A percentile compares a stretch with the other conserved stretches of the same genome.
Conservation (phyloP, 2,113 vertebrate species). For the Brachirus orientalis region DNA sequence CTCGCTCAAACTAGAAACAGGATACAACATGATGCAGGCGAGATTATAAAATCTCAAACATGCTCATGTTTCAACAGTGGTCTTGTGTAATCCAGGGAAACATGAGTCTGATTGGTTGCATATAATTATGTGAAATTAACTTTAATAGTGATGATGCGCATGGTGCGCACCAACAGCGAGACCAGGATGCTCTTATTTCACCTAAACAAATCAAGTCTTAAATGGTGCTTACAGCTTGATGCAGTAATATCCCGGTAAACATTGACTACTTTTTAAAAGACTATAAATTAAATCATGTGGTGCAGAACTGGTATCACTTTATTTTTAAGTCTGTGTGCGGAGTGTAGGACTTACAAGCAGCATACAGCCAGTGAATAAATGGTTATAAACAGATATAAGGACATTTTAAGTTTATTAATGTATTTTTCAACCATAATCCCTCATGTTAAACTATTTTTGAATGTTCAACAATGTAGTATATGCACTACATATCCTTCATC, state of each 20-base stretch:
- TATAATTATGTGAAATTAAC: constrained; percentile 1
- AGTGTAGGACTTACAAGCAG: not conserved
- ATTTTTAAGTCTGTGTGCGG: not conserved
- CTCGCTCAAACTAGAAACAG: not conserved
- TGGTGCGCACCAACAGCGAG: too few relatives aligned
- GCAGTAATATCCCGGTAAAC: not conserved
- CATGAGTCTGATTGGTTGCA: too few relatives aligned
- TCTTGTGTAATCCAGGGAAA: not conserved
- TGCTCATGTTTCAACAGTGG: not conserved
- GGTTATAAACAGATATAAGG: constrained; percentile 6
- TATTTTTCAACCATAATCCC: too few relatives aligned
- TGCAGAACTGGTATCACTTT: too few relatives aligned
- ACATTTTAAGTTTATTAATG: constrained; percentile 2
- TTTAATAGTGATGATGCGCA: too few relatives aligned
- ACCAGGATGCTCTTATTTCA: too few relatives aligned
- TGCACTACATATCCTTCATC: too few relatives aligned
- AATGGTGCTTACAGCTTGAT: too few relatives aligned
- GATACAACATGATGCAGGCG: not conserved
- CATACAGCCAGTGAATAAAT: too few relatives aligned
- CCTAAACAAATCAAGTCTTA: too few relatives aligned
- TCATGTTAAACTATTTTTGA: too few relatives aligned
- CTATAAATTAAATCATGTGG: not conserved
- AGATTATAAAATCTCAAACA: not conserved
- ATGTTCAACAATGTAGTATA: too few relatives aligned
- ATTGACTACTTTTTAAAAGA: constrained; percentile 2